Evolutionary conservation across 2,797 vertebrate species (phyloP).

Genomic region (Brotogeris chrysoptera): DNA sequence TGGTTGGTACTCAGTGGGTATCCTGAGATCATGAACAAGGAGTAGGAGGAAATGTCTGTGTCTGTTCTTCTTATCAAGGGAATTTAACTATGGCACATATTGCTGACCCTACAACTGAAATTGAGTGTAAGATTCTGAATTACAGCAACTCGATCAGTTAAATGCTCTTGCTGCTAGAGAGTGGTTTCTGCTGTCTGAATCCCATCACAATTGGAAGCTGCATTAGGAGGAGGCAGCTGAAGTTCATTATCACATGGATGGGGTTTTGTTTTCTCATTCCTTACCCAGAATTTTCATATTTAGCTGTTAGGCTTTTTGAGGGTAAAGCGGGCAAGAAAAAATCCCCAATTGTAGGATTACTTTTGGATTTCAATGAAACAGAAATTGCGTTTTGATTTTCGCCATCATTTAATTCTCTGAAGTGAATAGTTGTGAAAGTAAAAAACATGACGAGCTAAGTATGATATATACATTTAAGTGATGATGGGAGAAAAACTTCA

Average conservation of each 20-base stretch:
- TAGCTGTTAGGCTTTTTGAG: background rate
- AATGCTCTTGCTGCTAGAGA: background rate
- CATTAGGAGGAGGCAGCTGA: background rate
- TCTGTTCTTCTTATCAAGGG: background rate
- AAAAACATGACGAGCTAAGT: background rate
- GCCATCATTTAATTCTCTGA: background rate
- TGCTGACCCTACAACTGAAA: background rate
- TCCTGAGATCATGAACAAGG: background rate
- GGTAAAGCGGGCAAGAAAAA: background rate
- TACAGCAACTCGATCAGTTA: background rate
- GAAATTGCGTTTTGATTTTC: background rate
- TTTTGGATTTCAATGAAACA: background rate
- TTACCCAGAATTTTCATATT: background rate
- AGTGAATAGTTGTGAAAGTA: background rate
- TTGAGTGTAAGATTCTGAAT: conserved; percentile 1
- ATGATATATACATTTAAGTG: background rate
- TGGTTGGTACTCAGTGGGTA: background rate
- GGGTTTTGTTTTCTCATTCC: background rate
- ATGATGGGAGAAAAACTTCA: conserved; percentile 29
- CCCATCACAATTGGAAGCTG: background rate
- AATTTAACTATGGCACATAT: background rate
- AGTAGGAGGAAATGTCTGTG: background rate
- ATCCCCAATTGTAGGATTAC: background rate
- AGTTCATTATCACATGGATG: background rate
- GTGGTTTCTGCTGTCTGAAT: background rate